Base-by-base conservation (phyloP, 2,888 invertebrate genomes). In the Rhagonycha fulva region DNA sequence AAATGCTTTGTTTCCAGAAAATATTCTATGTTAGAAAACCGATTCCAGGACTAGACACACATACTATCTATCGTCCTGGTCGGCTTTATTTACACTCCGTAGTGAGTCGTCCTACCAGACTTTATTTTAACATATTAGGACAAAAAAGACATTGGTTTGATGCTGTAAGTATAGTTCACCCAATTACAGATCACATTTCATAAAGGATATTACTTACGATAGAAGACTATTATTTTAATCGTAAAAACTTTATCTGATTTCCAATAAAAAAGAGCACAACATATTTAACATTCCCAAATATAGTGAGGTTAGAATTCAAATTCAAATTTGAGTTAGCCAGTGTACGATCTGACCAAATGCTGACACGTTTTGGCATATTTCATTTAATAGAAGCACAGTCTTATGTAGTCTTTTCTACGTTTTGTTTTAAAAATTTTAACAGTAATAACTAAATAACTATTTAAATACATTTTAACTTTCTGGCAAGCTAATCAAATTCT, bases 11-110 rank as follows among this genome's bases (percentile, higher is more conserved):
- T 85, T 86, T 86, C 68, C 87, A 87, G 87, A 87, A 84, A 78
- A 85, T 86, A 82, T 81, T 85, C 77, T 87, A 85, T 84, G 81
- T 82, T 74, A 83, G 85, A 81, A 84, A 85, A 76, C 85, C 87
- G 73, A 71, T 80, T 61, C 79, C 79, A 68, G 77, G 79, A 71
- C 74, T 78, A 71, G 79, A 80, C 70, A 77, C 74, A 69, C 76
- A 74, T 77, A 80, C 77, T 78, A 74, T 79, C 70, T 77, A 76
- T 75, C 79, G 81, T 71, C 77, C 77, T 72, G 70, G 74, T 32
- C 30, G 68, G 47, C 71, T 76, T 60, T 76, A 32, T 70, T 76
- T 76, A 69, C 73, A 72, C 71, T 30, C 30, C 47, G 76, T 76
- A 47, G 71, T 78, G 61, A 73, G 73, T 76, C 73, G 73, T 30